phyloP scores from a whole-genome alignment of 1,140 invertebrate species.

The Pachyrhynchus sulphureomaculatus region DNA sequence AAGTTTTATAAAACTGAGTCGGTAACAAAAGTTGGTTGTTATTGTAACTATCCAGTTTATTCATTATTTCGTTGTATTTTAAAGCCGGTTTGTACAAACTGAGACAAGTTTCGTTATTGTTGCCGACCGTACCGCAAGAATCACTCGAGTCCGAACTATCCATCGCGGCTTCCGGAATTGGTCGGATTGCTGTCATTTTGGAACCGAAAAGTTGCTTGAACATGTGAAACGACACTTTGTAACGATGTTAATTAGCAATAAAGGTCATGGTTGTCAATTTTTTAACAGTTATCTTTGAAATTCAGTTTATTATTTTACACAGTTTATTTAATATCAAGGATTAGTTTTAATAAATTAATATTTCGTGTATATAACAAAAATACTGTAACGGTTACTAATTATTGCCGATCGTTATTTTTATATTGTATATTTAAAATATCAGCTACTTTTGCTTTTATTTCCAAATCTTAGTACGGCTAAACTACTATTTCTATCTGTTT shows the following conservation, averaged over 20 bases:
- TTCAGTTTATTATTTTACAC: too few species aligned
- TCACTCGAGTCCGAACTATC: conserved; percentile 48
- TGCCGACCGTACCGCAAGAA: conserved; percentile 38
- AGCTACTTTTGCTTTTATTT: too few species aligned
- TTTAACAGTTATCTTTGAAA: too few species aligned
- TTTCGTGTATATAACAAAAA: too few species aligned
- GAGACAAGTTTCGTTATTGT: conserved; percentile 37
- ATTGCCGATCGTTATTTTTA: too few species aligned
- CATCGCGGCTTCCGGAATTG: conserved; percentile 41
- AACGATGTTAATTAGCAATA: too few species aligned
- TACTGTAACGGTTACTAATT: too few species aligned
- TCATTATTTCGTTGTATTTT: conserved; percentile 50
- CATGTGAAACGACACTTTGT: conserved; percentile 21
- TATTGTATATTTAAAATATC: too few species aligned
- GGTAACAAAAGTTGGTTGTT: conserved; percentile 64
- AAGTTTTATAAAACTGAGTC: conserved; percentile 74
- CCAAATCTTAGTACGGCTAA: too few species aligned
- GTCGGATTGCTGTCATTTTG: conserved; percentile 43
- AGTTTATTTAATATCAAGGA: too few species aligned
- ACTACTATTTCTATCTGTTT: neutral
- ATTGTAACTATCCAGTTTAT: conserved; percentile 50
- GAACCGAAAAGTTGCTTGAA: conserved; percentile 26
- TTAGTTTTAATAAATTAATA: too few species aligned
- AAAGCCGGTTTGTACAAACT: conserved; percentile 43
- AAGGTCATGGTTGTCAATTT: too few species aligned